Percentiles rank a stretch among this genome's conserved stretches.
Evolutionary conservation across 1,140 invertebrate genomes (phyloP).

Genomic region (Ctenoplectra terminalis): DNA sequence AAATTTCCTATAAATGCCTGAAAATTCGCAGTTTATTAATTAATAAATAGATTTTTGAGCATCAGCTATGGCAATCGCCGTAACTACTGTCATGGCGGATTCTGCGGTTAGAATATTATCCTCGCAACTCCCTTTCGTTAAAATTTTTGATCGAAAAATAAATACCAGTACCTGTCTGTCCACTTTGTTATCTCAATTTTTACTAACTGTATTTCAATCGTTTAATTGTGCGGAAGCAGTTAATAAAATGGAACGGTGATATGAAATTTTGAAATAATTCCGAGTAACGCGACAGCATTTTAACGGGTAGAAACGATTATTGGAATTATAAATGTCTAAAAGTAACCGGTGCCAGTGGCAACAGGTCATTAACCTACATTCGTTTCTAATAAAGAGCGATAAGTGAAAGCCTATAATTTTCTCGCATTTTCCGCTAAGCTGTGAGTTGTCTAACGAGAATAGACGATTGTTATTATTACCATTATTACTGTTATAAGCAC

Average conservation of each 20-base stretch:
- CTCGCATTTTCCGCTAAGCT: slow-evolving; percentile 9
- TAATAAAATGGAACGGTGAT: background rate
- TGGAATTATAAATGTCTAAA: background rate
- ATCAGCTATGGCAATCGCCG: too few relatives aligned
- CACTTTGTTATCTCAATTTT: background rate
- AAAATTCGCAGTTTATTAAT: too few relatives aligned
- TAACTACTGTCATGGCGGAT: too few relatives aligned
- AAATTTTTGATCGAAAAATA: too few relatives aligned
- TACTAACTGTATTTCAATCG: background rate
- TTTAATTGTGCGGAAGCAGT: background rate
- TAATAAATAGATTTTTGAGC: too few relatives aligned
- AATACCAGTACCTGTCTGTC: too few relatives aligned
- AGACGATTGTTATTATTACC: background rate
- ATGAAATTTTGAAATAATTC: background rate
- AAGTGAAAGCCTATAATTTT: slow-evolving; percentile 43
- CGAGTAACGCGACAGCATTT: background rate
- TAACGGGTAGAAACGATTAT: background rate
- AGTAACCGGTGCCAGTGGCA: background rate
- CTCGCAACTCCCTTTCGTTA: too few relatives aligned
- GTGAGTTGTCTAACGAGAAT: background rate
- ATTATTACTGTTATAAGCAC: too few relatives aligned
- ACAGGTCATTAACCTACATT: slow-evolving; percentile 34
- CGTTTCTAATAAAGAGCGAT: slow-evolving; percentile 34
- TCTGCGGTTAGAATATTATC: too few relatives aligned
- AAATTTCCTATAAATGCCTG: too few relatives aligned